Evolutionary conservation across 2,888 invertebrate genomes (phyloP).

Genomic region (Crepidodera aurea): DNA sequence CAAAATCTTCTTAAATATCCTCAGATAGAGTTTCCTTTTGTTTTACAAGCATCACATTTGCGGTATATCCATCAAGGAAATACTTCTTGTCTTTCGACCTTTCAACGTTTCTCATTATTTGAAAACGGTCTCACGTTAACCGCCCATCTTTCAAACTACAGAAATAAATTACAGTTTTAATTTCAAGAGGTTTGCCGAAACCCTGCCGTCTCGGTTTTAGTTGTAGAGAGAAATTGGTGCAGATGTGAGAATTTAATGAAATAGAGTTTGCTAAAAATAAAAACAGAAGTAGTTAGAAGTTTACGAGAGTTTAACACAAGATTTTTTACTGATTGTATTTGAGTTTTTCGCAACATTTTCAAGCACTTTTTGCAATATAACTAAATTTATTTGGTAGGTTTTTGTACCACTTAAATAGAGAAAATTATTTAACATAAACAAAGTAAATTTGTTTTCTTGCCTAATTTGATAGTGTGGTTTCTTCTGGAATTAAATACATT

Average conservation of each 20-base stretch:
- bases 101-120: conserved; percentile 11
- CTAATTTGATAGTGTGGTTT: too few relatives aligned
- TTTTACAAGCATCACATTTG: background rate
- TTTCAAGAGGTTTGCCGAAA: conserved; percentile 1
- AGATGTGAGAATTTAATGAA: conserved; percentile 19
- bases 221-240: conserved; percentile 1
- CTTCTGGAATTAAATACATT: too few relatives aligned
- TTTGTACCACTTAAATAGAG: too few relatives aligned
- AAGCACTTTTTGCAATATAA: too few relatives aligned
- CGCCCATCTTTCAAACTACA: conserved; percentile 12
- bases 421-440: too few relatives aligned
- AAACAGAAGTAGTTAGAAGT: background rate
- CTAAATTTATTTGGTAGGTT: too few relatives aligned
- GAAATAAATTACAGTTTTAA: conserved; percentile 15
- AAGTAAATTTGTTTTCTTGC: too few relatives aligned
- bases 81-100: conserved; percentile 6
- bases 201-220: background rate
- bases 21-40: background rate
- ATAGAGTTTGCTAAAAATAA: conserved; percentile 7
- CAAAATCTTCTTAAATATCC: background rate
- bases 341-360: too few relatives aligned
- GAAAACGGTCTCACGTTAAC: conserved; percentile 7
- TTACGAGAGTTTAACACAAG: too few relatives aligned
- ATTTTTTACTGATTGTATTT: too few relatives aligned
- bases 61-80: background rate